Base-by-base conservation (phyloP, 2,888 invertebrate species). In the Drosophila kokeensis region DNA sequence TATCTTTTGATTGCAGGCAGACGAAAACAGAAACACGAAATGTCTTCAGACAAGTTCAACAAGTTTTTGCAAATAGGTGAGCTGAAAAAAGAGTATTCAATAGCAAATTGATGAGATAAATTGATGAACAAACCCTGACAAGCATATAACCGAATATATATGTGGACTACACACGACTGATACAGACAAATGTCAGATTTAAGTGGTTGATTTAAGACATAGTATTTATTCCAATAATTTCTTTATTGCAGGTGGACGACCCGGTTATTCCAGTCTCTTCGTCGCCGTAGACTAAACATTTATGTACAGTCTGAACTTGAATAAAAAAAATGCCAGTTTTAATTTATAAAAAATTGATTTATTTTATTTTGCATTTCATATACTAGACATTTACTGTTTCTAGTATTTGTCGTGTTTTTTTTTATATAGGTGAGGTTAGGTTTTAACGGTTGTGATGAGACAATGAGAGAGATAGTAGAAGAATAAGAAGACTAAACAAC, bases 311-410 rank as follows among this genome's bases (percentile, higher is more conserved):
- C 7, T 6, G 52, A 32, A 38, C 8, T 36, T 67, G 30, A 77
- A 82, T 81, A 77, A 79, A 83, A 83, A 69, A 65, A 65, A 45
- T 57, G 21, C 50, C 34, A 40, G 5, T 58, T 68, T 71, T 67
- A 55, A 55, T 79, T 79, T 81, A 73, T 81, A 72, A 79, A 87
- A 87, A 86, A 83, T 79, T 85, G 79, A 86, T 83, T 83, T 87
- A 86, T 73, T 83, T 87, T 85, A 84, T 82, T 84, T 85, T 84
- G 72, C 63, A 69, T 73, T 83, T 76, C 61, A 67, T 79, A 84
- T 85, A 68, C 73, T 85, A 81, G 87, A 86, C 83, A 87, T 76
- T 87, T 74, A 86, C 21, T 62, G 36, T 74, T 74, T 55, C 29
- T 70, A 69, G 57, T 86, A 79, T 62, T 73, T 57, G 18, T 61